Percentiles rank a stretch among this genome's conserved stretches.
phyloP scores from a whole-genome alignment of 2,113 vertebrate species.

The Synodontis membranacea region DNA sequence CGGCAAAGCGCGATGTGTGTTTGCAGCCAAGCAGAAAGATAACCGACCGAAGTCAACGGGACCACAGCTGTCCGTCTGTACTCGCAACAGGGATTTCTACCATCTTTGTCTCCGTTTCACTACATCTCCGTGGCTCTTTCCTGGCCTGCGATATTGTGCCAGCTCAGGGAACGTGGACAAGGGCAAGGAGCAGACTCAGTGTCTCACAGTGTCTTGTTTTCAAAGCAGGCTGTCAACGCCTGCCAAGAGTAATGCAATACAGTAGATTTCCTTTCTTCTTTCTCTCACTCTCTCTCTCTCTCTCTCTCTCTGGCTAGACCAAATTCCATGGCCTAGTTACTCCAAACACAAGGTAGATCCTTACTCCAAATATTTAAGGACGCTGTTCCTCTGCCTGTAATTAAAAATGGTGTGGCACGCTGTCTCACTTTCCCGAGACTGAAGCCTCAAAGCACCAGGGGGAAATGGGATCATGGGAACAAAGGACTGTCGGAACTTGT shows the following conservation, averaged over 20 bases:
- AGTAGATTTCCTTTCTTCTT: slow-evolving; percentile 35
- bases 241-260: slow-evolving; percentile 42
- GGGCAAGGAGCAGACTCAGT: slow-evolving; percentile 30
- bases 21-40: neutral
- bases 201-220: slow-evolving; percentile 39
- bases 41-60: slow-evolving; percentile 12
- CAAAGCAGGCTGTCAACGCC: neutral
- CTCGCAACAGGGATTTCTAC: neutral
- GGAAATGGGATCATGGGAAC: slow-evolving; percentile 63
- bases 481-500: slow-evolving; percentile 59
- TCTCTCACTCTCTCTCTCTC: neutral
- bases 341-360: slow-evolving; percentile 56
- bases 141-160: slow-evolving; percentile 14
- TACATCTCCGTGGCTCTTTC: slow-evolving; percentile 18
- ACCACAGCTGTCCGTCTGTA: neutral
- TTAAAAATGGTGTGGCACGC: slow-evolving; percentile 70
- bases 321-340: slow-evolving; percentile 46
- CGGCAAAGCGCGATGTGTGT: neutral
- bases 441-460: slow-evolving; percentile 45
- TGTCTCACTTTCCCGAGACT: slow-evolving; percentile 48
- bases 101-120: neutral
- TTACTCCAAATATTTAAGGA: slow-evolving; percentile 75
- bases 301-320: neutral
- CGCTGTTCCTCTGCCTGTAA: slow-evolving; percentile 66
- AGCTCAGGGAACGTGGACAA: slow-evolving; percentile 21